Evolutionary conservation across 2,797 vertebrate species (phyloP), one percentile per base, ranked within the genome.

Genomic region (Sebastes itinus): DNA sequence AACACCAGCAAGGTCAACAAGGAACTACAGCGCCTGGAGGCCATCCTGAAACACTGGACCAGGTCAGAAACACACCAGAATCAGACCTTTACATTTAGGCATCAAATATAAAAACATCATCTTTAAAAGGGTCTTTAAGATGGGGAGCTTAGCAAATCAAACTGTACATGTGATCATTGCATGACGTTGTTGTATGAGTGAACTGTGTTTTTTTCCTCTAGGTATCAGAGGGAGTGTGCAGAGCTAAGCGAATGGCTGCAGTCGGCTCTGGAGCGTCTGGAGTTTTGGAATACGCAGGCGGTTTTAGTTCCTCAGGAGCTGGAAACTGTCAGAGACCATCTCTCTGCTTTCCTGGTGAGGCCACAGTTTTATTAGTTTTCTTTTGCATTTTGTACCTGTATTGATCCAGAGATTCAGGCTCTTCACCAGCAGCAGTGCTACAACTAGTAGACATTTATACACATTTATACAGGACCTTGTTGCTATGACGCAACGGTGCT

Each of bases 201-300:
- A 35, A 18, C 1, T 77, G 1, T 30, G 46, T 46, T 16, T 3
- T 75, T 72, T 54, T 75, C 3, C n/a, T 77, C 4, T 72, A 99
- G 99, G 87, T 99, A 99, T 86, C 97, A 99, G 84, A 97, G 90
- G 67, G 97, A 99, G 83, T 97, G 96, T 75, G 92, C 89, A 25
- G 97, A 98, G 81, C 94, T 99, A 4, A 92, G 87, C 54, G 95
- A 94, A 23, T 99, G 99, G 99, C 92, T 99, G 56, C 96, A 97
- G 2, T 97, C 96, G 2, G 98, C 98, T 80, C 95, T 96, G 91
- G 97, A 98, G 32, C 95, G 95, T 10, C 94, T 99, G 69, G 96
- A 97, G 64, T 99, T 98, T 89, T 99, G 98, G 99, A 97, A 96
- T 89, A 96, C 97, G 3, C 98, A 99, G 86, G 98, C 98, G 2